A percentile compares a stretch with the other conserved stretches of the same genome.
Evolutionary conservation across 2,888 invertebrate species (phyloP).

Genomic region (Synanthedon andrenaeformis): DNA sequence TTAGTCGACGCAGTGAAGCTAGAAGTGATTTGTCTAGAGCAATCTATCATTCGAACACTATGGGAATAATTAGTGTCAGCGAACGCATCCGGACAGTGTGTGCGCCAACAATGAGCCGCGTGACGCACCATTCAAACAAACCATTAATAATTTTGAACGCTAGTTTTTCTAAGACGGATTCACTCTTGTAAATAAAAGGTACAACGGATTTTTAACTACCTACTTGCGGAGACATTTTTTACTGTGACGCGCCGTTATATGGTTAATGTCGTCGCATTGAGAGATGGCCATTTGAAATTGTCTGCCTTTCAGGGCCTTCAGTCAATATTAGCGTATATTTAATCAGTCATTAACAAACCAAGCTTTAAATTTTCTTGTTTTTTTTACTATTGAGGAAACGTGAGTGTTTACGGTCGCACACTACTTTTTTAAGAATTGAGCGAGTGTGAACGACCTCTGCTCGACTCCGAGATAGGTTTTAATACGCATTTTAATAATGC

Average conservation of each 20-base stretch:
- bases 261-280: conserved; percentile 29
- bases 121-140: conserved; percentile 68
- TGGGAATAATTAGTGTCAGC: conserved; percentile 70
- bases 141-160: conserved; percentile 67
- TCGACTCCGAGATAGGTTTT: conserved; percentile 53
- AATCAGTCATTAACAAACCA: conserved; percentile 3
- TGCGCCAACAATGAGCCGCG: conserved; percentile 59
- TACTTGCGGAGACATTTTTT: conserved; percentile 64
- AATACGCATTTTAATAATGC: conserved; percentile 62
- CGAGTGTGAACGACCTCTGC: conserved; percentile 54
- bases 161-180: conserved; percentile 62
- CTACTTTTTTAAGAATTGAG: conserved; percentile 34
- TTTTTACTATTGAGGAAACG: conserved; percentile 20
- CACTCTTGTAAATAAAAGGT: conserved; percentile 67
- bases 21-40: conserved; percentile 66
- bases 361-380: conserved; percentile 1
- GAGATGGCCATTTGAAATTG: conserved; percentile 13
- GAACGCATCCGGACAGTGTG: conserved; percentile 59
- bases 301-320: conserved; percentile 8
- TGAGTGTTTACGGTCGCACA: conserved; percentile 45
- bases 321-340: conserved; percentile 14
- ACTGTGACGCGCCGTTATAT: conserved; percentile 38
- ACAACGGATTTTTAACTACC: conserved; percentile 62
- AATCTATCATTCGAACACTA: conserved; percentile 68
- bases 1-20: conserved; percentile 46